Conservation (phyloP, 92 coral and sea anemone species). For the Umimayanthus kanabou region DNA sequence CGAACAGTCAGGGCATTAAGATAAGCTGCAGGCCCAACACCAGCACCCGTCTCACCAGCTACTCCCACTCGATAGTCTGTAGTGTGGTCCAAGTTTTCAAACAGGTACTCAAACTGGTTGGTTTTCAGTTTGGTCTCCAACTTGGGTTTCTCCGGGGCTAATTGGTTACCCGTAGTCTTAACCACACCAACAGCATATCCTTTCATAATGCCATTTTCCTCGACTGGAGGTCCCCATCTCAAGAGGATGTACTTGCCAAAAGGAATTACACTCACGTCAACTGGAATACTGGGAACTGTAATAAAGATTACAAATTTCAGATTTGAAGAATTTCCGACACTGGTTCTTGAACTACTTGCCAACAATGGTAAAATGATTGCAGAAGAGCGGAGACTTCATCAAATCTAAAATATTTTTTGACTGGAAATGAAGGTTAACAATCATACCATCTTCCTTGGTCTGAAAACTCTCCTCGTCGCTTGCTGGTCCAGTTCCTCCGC, state of each 20-base stretch:
- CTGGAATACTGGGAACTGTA: conserved; percentile 75
- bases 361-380: no score
- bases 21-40: conserved; percentile 56
- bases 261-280: conserved; percentile 46
- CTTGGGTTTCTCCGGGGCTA: conserved; percentile 1
- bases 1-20: conserved; percentile 46
- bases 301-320: no score
- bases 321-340: no score
- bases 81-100: conserved; percentile 50
- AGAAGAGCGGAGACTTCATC: no score
- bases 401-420: no score
- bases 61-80: conserved; percentile 67
- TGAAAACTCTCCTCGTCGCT: conserved; percentile 19
- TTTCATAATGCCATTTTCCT: conserved; percentile 76
- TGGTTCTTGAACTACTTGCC: no score
- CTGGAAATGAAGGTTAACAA: no score
- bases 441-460: neutral
- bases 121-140: conserved; percentile 13
- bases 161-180: conserved; percentile 18
- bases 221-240: conserved; percentile 70
- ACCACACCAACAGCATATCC: conserved; percentile 63
- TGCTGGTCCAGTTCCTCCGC: conserved; percentile 90
- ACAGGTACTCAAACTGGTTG: conserved; percentile 55
- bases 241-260: conserved; percentile 80
- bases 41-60: conserved; percentile 68